Evolutionary conservation across 1,140 invertebrate genomes (phyloP).

Genomic region (Maniola jurtina): DNA sequence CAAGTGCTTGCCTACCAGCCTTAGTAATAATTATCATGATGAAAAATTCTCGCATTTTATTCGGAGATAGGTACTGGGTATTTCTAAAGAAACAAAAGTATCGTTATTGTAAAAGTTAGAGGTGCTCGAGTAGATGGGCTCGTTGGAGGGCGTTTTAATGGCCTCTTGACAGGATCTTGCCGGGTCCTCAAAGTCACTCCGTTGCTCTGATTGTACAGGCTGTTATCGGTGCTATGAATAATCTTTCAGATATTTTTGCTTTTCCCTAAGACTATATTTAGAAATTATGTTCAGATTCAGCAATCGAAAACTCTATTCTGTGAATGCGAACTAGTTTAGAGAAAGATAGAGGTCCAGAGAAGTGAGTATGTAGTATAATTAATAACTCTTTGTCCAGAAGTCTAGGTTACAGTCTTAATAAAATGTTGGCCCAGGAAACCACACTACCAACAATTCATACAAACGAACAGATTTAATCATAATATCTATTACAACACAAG

Average conservation of each 20-base stretch:
- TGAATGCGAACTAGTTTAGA: too few species aligned
- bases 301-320: too few species aligned
- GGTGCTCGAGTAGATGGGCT: slow-evolving; percentile 69
- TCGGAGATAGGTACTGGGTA: slow-evolving; percentile 3
- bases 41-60: slow-evolving; percentile 6
- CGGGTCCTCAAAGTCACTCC: slow-evolving; percentile 70
- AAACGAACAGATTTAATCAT: too few species aligned
- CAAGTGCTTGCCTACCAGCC: too few species aligned
- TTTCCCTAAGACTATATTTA: neutral
- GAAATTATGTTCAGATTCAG: neutral
- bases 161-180: slow-evolving; percentile 70
- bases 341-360: too few species aligned
- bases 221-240: slow-evolving; percentile 66
- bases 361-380: too few species aligned
- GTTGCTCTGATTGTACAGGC: slow-evolving; percentile 69
- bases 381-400: too few species aligned
- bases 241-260: slow-evolving; percentile 23
- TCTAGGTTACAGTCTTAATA: too few species aligned
- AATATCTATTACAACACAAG: too few species aligned
- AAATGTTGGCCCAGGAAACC: too few species aligned
- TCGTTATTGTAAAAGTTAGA: slow-evolving; percentile 67
- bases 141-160: slow-evolving; percentile 69
- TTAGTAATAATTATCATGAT: neutral
- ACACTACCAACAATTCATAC: too few species aligned
- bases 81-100: slow-evolving; percentile 38